Conservation (phyloP, 2,888 invertebrate genomes). For the Meghimatium bilineatum region DNA sequence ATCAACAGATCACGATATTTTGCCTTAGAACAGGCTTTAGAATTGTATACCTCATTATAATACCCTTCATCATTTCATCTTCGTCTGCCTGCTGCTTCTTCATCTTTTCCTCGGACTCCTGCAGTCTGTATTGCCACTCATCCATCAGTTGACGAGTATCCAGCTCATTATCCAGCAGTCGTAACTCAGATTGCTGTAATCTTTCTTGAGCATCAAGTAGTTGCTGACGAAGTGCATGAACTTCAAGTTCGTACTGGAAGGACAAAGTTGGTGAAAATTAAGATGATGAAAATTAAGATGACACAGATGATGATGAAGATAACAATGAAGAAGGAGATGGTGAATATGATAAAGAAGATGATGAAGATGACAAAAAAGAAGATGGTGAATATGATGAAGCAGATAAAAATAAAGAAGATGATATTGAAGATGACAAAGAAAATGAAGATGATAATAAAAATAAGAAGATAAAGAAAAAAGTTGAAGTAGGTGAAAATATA, state of each 20-base stretch:
- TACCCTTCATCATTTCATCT: slow-evolving; percentile 77
- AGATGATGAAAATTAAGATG: neutral
- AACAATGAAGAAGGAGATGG: too few species aligned
- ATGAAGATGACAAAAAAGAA: too few species aligned
- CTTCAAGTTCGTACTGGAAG: slow-evolving; percentile 87
- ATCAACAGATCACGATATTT: too few species aligned
- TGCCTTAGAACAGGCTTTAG: too few species aligned
- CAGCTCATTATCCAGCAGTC: slow-evolving; percentile 64
- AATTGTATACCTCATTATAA: slow-evolving; percentile 75
- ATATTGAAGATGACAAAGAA: too few species aligned
- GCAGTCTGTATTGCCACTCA: slow-evolving; percentile 74
- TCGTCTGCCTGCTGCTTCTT: slow-evolving; percentile 76
- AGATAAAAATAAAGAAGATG: too few species aligned
- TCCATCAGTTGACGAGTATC: slow-evolving; percentile 66
- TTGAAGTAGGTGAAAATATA: too few species aligned
- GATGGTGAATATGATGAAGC: too few species aligned
- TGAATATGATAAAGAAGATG: too few species aligned
- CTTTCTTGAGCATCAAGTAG: slow-evolving; percentile 78
- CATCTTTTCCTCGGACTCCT: slow-evolving; percentile 75
- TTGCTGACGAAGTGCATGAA: slow-evolving; percentile 86
- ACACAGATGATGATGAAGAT: too few species aligned
- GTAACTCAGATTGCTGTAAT: slow-evolving; percentile 64
- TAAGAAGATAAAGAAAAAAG: too few species aligned
- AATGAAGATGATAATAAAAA: too few species aligned
- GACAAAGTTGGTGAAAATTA: neutral